These are phyloP conservation scores for Tribolium castaneum DNA, from an alignment of 1,140 invertebrate genomes.

Conservation along the genomic window DNA sequence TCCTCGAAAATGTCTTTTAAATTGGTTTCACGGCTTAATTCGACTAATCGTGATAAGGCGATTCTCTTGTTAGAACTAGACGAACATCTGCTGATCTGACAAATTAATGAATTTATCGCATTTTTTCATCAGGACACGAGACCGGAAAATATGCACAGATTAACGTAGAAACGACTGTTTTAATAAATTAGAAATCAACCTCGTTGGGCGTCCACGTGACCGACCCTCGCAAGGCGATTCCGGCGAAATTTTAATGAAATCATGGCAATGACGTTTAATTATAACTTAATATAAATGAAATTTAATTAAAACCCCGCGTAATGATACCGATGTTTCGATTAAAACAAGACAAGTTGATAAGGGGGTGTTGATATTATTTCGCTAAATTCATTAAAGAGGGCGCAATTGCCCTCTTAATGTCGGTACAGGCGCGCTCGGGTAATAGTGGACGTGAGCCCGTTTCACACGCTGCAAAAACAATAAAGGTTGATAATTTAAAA, in stretches of 20 bases:
- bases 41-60: not conserved
- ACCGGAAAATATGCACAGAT: not conserved
- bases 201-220: not conserved
- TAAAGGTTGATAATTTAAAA: slow-evolving; percentile 1
- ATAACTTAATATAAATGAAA: slow-evolving; percentile 32
- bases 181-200: slow-evolving; percentile 15
- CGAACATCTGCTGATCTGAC: not conserved
- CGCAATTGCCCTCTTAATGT: not conserved
- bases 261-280: slow-evolving; percentile 33
- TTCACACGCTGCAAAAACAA: not conserved
- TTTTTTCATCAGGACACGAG: slow-evolving; percentile 1
- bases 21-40: not conserved
- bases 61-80: not conserved
- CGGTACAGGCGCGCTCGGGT: not conserved
- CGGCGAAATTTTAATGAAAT: slow-evolving; percentile 30
- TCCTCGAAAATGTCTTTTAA: not conserved
- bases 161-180: not conserved
- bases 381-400: slow-evolving; percentile 16
- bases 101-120: not conserved
- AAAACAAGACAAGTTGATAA: not conserved
- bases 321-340: slow-evolving; percentile 8
- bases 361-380: not conserved
- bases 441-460: too few relatives aligned
- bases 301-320: slow-evolving; percentile 20
- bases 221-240: not conserved